Conservation (phyloP, 2,113 vertebrate species). For the Scomber colias region DNA sequence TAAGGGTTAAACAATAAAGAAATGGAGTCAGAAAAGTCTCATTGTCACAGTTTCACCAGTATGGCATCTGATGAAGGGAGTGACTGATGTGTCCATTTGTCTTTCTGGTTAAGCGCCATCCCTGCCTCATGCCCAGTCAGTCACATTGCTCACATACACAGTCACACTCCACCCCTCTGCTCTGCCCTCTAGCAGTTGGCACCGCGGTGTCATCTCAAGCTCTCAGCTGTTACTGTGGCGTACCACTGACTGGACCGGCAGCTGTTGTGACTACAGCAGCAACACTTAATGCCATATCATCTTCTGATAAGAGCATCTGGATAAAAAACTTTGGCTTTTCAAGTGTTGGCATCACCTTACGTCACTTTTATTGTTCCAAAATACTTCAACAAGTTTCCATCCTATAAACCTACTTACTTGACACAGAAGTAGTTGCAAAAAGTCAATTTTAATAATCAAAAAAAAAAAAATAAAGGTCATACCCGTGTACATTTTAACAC, state of each 20-base stretch:
- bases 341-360: neutral
- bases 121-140: constrained; percentile 49
- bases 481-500: neutral
- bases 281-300: constrained; percentile 28
- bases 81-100: constrained; percentile 56
- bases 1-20: too few species aligned
- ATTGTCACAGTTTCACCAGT: neutral
- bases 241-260: constrained; percentile 51
- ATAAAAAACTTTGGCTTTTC: constrained; percentile 15
- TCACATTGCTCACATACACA: constrained; percentile 76
- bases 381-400: neutral
- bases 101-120: constrained; percentile 32
- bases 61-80: constrained; percentile 9
- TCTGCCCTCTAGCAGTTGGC: constrained; percentile 76
- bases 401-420: neutral
- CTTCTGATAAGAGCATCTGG: constrained; percentile 26
- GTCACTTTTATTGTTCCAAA: neutral
- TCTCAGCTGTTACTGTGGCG: constrained; percentile 72
- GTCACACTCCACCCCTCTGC: constrained; percentile 50
- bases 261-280: constrained; percentile 46
- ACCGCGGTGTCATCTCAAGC: constrained; percentile 49
- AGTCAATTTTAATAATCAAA: constrained; percentile 1
- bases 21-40: neutral
- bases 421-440: constrained; percentile 5
- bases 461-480: neutral